phyloP scores from a whole-genome alignment of 2,113 vertebrate genomes.

The Platichthys stellatus region DNA sequence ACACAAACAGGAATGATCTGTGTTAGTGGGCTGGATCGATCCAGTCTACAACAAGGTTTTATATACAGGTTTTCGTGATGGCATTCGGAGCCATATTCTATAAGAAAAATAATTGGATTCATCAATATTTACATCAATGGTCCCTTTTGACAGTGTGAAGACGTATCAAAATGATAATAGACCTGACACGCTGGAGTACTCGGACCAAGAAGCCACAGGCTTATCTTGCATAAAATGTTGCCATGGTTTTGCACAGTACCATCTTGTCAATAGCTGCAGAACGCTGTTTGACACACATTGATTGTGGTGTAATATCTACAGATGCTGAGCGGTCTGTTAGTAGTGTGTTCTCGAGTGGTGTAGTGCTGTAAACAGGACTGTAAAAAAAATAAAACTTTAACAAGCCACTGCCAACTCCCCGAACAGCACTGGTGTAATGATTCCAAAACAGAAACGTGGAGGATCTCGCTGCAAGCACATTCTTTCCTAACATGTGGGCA shows the following conservation, averaged over 20 bases:
- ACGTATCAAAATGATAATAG: constrained; percentile 59
- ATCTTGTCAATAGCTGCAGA: constrained; percentile 64
- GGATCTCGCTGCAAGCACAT: not conserved
- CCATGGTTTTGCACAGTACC: constrained; percentile 53
- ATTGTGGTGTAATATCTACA: constrained; percentile 48
- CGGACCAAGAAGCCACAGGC: constrained; percentile 42
- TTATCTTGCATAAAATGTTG: constrained; percentile 74
- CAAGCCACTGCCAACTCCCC: constrained; percentile 28
- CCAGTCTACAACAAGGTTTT: constrained; percentile 36
- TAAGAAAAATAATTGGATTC: constrained; percentile 69
- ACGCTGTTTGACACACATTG: constrained; percentile 56
- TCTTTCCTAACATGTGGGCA: not conserved
- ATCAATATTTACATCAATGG: constrained; percentile 61
- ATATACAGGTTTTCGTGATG: constrained; percentile 48
- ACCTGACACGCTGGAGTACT: constrained; percentile 54
- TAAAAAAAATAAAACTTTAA: constrained; percentile 28
- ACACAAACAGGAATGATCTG: constrained; percentile 47
- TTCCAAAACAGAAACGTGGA: constrained; percentile 32
- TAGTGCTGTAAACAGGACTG: constrained; percentile 51
- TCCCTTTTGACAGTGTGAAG: constrained; percentile 61
- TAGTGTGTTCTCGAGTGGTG: constrained; percentile 26
- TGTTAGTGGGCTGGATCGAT: constrained; percentile 52
- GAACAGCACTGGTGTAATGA: constrained; percentile 28
- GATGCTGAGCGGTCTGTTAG: constrained; percentile 33
- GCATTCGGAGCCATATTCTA: constrained; percentile 39